phyloP scores from a whole-genome alignment of 2,888 invertebrate species.

The Diplazon laetatorius region DNA sequence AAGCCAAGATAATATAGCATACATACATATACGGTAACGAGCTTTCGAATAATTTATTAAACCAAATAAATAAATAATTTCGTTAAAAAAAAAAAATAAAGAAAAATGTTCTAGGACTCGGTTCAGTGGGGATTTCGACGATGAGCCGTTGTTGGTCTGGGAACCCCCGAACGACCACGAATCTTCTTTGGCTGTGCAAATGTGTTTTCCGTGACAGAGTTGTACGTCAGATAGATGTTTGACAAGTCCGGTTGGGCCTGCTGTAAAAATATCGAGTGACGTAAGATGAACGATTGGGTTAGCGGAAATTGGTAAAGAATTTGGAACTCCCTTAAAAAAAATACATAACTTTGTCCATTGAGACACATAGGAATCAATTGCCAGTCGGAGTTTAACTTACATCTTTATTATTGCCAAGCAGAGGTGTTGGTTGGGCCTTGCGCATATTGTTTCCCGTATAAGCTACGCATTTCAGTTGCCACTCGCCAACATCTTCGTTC shows the following conservation, averaged over 20 bases:
- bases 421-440: conserved; percentile 84
- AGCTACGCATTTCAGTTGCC: conserved; percentile 98
- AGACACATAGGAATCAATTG: too few relatives aligned
- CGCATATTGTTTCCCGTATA: conserved; percentile 99
- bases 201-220: conserved; percentile 82
- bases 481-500: conserved; percentile 99
- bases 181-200: conserved; percentile 85
- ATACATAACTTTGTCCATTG: too few relatives aligned
- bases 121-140: conserved; percentile 77
- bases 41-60: conserved; percentile 42
- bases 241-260: conserved; percentile 86
- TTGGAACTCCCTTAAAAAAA: too few relatives aligned
- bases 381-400: conserved; percentile 69
- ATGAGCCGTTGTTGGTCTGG: conserved; percentile 84
- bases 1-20: conserved; percentile 23
- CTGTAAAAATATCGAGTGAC: conserved; percentile 79
- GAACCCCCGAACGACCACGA: conserved; percentile 84
- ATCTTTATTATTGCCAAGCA: conserved; percentile 77
- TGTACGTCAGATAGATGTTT: conserved; percentile 87
- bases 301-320: too few relatives aligned
- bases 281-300: too few relatives aligned
- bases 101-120: conserved; percentile 60
- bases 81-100: conserved; percentile 3
- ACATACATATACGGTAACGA: conserved; percentile 43
- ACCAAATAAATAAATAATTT: conserved; percentile 47